Percentiles rank a stretch among this genome's conserved stretches.
Evolutionary conservation across 2,113 vertebrate genomes (phyloP).

Genomic region (Columbina picui): DNA sequence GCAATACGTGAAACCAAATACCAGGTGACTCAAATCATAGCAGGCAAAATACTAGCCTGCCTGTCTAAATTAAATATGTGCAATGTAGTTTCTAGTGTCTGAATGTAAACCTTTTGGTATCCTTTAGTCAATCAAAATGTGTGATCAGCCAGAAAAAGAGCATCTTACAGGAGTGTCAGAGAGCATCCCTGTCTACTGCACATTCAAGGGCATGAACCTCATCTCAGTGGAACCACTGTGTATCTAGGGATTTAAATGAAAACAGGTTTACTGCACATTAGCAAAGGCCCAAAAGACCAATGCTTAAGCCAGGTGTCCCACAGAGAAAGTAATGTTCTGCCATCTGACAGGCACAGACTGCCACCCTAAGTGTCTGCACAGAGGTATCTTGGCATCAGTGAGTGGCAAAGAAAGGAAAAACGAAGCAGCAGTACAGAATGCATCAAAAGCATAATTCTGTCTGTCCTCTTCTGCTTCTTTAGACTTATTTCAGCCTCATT

Average conservation of each 20-base stretch:
- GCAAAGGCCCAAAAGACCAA: neutral
- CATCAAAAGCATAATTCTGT: neutral
- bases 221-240: neutral
- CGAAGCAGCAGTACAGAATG: neutral
- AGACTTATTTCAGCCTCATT: neutral
- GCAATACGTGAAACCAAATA: neutral
- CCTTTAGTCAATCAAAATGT: neutral
- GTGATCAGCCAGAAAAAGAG: neutral
- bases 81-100: neutral
- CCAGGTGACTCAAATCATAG: neutral
- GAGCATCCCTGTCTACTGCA: neutral
- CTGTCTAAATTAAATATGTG: neutral
- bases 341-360: neutral
- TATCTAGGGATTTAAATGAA: neutral
- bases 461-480: neutral
- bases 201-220: neutral
- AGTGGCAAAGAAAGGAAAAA: neutral
- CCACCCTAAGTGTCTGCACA: neutral
- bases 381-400: neutral
- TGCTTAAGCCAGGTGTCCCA: neutral
- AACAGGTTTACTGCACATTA: neutral
- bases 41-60: neutral
- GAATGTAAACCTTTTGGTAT: neutral
- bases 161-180: neutral
- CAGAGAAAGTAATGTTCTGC: neutral